Evolutionary conservation across 2,888 invertebrate species (phyloP), one percentile per base, ranked within the genome.

Genomic region (Athrips mouffetella): DNA sequence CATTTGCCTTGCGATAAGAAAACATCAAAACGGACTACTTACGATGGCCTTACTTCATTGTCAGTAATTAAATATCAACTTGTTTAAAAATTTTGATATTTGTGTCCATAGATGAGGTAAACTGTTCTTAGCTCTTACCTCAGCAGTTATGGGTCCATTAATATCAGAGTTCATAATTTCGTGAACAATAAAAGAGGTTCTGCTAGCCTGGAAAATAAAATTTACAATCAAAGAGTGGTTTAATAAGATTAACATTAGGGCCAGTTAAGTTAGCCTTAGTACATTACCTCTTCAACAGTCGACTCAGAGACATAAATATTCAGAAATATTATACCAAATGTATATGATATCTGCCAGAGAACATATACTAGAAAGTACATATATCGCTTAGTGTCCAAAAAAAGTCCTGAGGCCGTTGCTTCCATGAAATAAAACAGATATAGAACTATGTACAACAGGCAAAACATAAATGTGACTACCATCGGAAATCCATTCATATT

Each of bases 361-460:
- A 73, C 66, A 49, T 76, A 80, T 33, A 76, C 55, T 13, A 78
- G 45, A 39, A 82, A 80, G 23, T 70, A 57, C 0, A 70, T 47
- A 45, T 78, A 84, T 56, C 60, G 69, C 3, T 59, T 54, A 7
- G 67, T 37, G 42, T 83, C 75, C 6, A 73, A 70, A 25, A 77
- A 80, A 45, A 82, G 58, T 0, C 81, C 76, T 0, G 72, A 65
- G 0, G 80, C 79, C 0, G 80, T 81, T 3, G 80, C 84, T 53
- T 83, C 84, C 82, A 84, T 80, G 30, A 84, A 76, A 53, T 83
- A 83, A 54, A 80, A 83, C 51, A 76, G 60, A 48, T 81, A 74
- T 33, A 83, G 50, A 21, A 77, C 63, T 6, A 77, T 66, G 10
- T 64, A 62, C 10, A 65, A 52, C 0, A 76, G 53, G 33, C 62